Evolutionary conservation across 2,797 vertebrate species (phyloP).

Genomic region (Avahi laniger): DNA sequence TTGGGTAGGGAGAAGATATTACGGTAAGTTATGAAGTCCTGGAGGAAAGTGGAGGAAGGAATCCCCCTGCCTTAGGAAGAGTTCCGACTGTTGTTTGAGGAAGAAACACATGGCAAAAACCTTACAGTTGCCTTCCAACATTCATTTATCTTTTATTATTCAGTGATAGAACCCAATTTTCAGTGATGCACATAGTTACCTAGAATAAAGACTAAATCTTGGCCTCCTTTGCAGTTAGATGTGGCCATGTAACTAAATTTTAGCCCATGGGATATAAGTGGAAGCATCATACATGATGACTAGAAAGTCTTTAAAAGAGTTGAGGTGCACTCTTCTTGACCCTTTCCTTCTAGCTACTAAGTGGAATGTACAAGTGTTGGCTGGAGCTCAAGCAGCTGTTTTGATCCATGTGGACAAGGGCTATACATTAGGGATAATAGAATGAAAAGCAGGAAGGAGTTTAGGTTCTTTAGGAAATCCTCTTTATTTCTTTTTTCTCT

Average conservation of each 20-base stretch:
- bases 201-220: constrained; percentile 14
- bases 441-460: background rate
- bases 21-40: background rate
- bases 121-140: background rate
- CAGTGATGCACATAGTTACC: background rate
- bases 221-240: background rate
- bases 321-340: background rate
- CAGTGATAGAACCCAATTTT: constrained; percentile 1
- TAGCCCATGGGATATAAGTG: background rate
- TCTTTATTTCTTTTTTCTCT: too few relatives aligned
- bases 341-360: background rate
- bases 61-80: background rate
- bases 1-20: background rate
- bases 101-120: background rate
- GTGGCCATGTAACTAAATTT: background rate
- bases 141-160: background rate
- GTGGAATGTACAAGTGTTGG: background rate
- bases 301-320: background rate
- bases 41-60: background rate
- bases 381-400: background rate
- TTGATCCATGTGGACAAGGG: background rate
- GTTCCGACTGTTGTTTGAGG: background rate
- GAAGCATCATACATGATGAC: background rate
- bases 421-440: background rate
- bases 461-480: background rate